Evolutionary conservation across 2,888 invertebrate species (phyloP).

Genomic region (Ectropis crepuscularia): DNA sequence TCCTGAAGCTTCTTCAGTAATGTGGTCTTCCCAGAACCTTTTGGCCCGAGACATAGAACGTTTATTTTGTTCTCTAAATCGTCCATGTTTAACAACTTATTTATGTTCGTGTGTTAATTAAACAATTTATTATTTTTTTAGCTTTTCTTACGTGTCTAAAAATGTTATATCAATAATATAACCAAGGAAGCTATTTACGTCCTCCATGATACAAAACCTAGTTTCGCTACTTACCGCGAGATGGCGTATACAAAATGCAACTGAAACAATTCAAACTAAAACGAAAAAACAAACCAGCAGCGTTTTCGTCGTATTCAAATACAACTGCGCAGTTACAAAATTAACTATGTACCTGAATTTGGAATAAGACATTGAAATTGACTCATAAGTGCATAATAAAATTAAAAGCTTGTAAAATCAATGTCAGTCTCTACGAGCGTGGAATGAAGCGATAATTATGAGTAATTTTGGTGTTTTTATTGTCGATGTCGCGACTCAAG

Average conservation of each 20-base stretch:
- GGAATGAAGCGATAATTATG: constrained; percentile 34
- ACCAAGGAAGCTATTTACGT: constrained; percentile 27
- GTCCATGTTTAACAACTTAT: constrained; percentile 56
- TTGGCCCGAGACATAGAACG: constrained; percentile 90
- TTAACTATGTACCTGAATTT: constrained; percentile 30
- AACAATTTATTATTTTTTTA: neutral
- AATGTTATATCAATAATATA: constrained; percentile 54
- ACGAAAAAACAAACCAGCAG: neutral
- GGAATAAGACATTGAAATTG: constrained; percentile 39
- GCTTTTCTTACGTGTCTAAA: neutral
- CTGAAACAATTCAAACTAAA: constrained; percentile 3
- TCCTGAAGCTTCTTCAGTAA: constrained; percentile 90
- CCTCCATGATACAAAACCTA: constrained; percentile 21
- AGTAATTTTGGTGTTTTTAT: constrained; percentile 33
- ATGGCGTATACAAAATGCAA: constrained; percentile 50
- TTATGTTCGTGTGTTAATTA: too few relatives aligned
- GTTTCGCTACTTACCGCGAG: constrained; percentile 61
- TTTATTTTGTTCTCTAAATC: constrained; percentile 73
- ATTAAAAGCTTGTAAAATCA: constrained; percentile 36
- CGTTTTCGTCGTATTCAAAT: constrained; percentile 21
- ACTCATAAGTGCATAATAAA: constrained; percentile 30
- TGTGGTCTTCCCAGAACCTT: constrained; percentile 92
- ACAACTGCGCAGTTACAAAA: constrained; percentile 36
- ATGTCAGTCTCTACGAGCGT: constrained; percentile 31
- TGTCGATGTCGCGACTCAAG: constrained; percentile 30